Conservation (phyloP, 2,888 invertebrate genomes). For the Anthoptus insignis region DNA sequence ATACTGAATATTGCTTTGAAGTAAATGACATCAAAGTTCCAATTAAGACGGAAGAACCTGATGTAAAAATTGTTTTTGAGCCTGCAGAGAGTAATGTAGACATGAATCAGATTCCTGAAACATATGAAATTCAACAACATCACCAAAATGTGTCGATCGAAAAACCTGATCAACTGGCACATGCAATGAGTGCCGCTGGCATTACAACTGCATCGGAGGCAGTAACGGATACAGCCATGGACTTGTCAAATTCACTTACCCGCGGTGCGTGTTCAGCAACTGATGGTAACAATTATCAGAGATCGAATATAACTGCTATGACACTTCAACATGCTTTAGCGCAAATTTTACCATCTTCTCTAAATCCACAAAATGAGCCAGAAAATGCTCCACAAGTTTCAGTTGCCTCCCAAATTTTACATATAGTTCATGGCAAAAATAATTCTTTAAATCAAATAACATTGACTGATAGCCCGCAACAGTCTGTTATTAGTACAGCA, state of each 20-base stretch:
- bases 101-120: conserved; percentile 8
- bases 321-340: conserved; percentile 81
- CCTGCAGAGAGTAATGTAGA: conserved; percentile 18
- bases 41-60: conserved; percentile 42
- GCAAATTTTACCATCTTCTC: conserved; percentile 78
- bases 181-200: conserved; percentile 81
- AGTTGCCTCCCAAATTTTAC: conserved; percentile 72
- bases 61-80: conserved; percentile 45
- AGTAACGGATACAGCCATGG: conserved; percentile 51
- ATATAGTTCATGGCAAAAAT: conserved; percentile 82
- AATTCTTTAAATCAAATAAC: conserved; percentile 73
- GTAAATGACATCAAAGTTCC: conserved; percentile 45
- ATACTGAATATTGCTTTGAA: conserved; percentile 57
- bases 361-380: conserved; percentile 67
- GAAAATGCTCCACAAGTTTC: conserved; percentile 64
- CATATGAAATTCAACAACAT: conserved; percentile 11
- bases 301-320: conserved; percentile 72
- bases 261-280: conserved; percentile 5
- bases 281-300: conserved; percentile 58
- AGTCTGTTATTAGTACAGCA: conserved; percentile 72
- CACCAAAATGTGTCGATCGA: conserved; percentile 60
- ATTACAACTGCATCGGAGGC: conserved; percentile 67
- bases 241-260: conserved; percentile 23
- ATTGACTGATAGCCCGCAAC: conserved; percentile 73
- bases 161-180: conserved; percentile 77